Percentiles rank a stretch among this genome's conserved stretches.
Conservation (phyloP, 2,888 invertebrate species). For the Tetramorium bicarinatum region DNA sequence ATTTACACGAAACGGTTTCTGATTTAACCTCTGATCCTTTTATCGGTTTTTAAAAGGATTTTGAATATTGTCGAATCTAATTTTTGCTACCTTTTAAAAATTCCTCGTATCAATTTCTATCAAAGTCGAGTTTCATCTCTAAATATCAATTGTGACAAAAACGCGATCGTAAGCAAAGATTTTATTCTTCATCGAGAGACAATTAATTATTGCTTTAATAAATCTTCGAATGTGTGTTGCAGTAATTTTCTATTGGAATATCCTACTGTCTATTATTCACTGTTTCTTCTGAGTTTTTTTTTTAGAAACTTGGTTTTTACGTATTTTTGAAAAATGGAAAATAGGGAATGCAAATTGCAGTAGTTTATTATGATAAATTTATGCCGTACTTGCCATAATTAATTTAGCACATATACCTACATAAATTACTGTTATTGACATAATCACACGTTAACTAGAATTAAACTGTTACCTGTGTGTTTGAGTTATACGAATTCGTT, state of each 20-base stretch:
- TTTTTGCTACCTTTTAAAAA: background rate
- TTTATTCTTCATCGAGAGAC: background rate
- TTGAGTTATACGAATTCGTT: background rate
- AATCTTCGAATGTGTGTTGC: background rate
- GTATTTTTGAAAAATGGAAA: background rate
- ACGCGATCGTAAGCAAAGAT: background rate
- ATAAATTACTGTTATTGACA: slow-evolving; percentile 18
- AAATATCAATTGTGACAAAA: background rate
- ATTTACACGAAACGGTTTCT: slow-evolving; percentile 7
- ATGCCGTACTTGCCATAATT: background rate
- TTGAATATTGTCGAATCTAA: background rate
- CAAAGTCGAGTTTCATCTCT: background rate
- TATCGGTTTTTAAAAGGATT: background rate
- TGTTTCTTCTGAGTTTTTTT: background rate
- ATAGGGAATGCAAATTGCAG: background rate
- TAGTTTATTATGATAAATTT: background rate
- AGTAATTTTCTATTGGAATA: background rate
- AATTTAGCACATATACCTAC: background rate
- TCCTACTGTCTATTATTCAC: background rate
- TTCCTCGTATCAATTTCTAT: background rate
- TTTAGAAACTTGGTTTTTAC: background rate
- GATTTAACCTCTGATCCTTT: background rate
- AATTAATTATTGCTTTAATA: background rate
- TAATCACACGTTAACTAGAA: background rate
- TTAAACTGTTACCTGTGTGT: background rate